Percentiles rank a stretch among this genome's conserved stretches.
These are phyloP conservation scores for Liolophura sinensis DNA, from an alignment of 1,140 invertebrate genomes.

Conservation along the genomic window DNA sequence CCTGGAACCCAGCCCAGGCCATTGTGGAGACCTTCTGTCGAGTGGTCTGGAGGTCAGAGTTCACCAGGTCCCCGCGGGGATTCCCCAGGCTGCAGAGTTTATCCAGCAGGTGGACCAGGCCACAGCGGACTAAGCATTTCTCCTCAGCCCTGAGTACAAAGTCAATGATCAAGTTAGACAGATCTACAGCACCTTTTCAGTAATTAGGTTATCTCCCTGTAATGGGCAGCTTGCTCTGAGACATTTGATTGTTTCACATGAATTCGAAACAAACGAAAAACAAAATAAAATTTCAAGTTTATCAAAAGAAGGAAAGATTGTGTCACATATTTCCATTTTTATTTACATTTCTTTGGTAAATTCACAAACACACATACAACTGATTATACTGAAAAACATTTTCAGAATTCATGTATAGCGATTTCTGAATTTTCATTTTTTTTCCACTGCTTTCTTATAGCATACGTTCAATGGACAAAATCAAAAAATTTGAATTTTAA, in stretches of 20 bases:
- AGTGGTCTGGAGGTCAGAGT: constrained; percentile 40
- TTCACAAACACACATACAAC: no score
- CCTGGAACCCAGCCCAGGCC: constrained; percentile 60
- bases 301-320: no score
- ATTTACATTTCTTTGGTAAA: no score
- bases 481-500: neutral
- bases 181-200: no score
- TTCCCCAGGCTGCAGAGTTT: constrained; percentile 54
- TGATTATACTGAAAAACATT: neutral
- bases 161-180: no score
- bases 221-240: no score
- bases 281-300: neutral
- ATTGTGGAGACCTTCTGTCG: constrained; percentile 53
- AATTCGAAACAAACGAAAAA: no score
- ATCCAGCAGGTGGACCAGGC: constrained; percentile 56
- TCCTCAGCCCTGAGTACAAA: constrained; percentile 50
- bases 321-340: no score
- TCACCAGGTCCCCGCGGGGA: constrained; percentile 30
- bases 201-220: no score
- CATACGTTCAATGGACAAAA: constrained; percentile 2
- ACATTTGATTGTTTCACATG: no score
- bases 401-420: neutral
- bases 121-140: constrained; percentile 55
- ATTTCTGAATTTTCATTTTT: neutral
- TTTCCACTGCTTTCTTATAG: neutral